A percentile compares a stretch with the other conserved stretches of the same genome.
phyloP scores from a whole-genome alignment of 2,888 invertebrate species.

The Calliphora vomitoria region DNA sequence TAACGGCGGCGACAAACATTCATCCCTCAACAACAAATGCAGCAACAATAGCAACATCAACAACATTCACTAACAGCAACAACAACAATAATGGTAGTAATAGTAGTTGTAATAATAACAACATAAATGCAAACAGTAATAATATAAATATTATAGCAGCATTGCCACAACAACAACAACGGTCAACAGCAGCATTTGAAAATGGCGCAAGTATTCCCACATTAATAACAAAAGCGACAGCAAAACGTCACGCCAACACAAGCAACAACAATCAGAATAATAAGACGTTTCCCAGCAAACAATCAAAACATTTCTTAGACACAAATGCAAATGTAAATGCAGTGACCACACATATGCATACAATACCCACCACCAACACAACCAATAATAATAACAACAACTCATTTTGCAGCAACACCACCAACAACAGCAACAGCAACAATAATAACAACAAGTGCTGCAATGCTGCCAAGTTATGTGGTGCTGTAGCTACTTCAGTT shows the following conservation, averaged over 20 bases:
- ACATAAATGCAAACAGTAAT: constrained; percentile 63
- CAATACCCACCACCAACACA: constrained; percentile 52
- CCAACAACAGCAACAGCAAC: constrained; percentile 17
- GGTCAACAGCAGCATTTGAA: constrained; percentile 55
- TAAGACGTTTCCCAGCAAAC: constrained; percentile 50
- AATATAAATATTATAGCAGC: background rate
- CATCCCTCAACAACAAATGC: constrained; percentile 66
- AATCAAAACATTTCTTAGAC: constrained; percentile 60
- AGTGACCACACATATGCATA: constrained; percentile 46
- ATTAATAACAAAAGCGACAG: constrained; percentile 67
- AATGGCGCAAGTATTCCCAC: constrained; percentile 56
- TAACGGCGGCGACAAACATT: constrained; percentile 71
- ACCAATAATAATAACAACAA: constrained; percentile 19
- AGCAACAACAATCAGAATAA: constrained; percentile 48
- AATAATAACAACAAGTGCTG: constrained; percentile 37
- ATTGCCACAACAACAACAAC: constrained; percentile 54
- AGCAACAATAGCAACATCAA: constrained; percentile 74
- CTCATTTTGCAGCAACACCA: constrained; percentile 22
- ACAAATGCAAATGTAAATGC: constrained; percentile 27
- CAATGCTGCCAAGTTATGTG: constrained; percentile 55
- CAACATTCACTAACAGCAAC: constrained; percentile 63
- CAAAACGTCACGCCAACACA: constrained; percentile 65
- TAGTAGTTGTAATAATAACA: constrained; percentile 74
- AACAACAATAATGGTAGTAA: constrained; percentile 74
- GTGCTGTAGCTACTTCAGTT: constrained; percentile 82